Evolutionary conservation across 2,797 vertebrate genomes (phyloP).

Genomic region (Acanthurus lineatus): DNA sequence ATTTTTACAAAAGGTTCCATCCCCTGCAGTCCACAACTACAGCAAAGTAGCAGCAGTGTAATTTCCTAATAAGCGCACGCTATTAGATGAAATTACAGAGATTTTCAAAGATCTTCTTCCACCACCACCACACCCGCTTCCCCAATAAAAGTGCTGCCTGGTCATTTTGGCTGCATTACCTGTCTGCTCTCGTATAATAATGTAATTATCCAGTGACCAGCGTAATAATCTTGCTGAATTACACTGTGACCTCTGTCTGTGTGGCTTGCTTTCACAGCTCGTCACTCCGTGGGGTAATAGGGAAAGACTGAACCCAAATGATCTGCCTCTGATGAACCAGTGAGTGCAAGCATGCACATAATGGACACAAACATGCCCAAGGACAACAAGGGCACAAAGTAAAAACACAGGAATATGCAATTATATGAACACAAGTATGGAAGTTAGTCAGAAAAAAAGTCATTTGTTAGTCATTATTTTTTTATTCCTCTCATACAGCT

Average conservation of each 20-base stretch:
- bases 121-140: slow-evolving; percentile 19
- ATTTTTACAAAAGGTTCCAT: slow-evolving; percentile 57
- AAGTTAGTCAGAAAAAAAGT: slow-evolving; percentile 21
- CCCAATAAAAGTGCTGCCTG: slow-evolving; percentile 69
- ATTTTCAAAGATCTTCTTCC: slow-evolving; percentile 64
- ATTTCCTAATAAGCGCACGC: slow-evolving; percentile 67
- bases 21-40: slow-evolving; percentile 38
- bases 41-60: slow-evolving; percentile 51
- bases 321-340: slow-evolving; percentile 67
- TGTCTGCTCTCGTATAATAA: slow-evolving; percentile 77
- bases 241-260: slow-evolving; percentile 71
- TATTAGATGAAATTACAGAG: slow-evolving; percentile 74
- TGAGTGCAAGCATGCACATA: slow-evolving; percentile 52
- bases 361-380: slow-evolving; percentile 59
- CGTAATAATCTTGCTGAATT: slow-evolving; percentile 75
- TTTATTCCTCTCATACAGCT: slow-evolving; percentile 7
- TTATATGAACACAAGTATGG: not conserved
- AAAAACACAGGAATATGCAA: slow-evolving; percentile 17
- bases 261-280: slow-evolving; percentile 69
- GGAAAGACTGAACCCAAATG: slow-evolving; percentile 70
- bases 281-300: slow-evolving; percentile 67
- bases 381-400: slow-evolving; percentile 52
- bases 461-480: slow-evolving; percentile 11
- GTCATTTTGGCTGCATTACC: slow-evolving; percentile 78
- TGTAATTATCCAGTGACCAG: slow-evolving; percentile 77